Evolutionary conservation across 37 sponge, comb jelly and placozoan genomes (phyloP).

Genomic region (Agelas oroides): DNA sequence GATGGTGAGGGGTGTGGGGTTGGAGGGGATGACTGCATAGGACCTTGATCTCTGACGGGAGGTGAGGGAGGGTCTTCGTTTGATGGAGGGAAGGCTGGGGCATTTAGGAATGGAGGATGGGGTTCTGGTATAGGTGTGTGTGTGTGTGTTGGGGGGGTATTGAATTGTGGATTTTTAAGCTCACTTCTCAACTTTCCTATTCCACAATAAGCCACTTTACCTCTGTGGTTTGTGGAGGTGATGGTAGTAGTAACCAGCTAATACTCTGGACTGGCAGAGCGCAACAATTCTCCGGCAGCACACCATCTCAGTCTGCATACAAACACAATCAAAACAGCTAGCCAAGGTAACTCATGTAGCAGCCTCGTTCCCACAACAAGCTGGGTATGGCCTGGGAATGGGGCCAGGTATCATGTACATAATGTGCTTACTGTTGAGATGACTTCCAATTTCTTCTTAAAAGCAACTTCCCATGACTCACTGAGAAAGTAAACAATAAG

Average conservation of each 20-base stretch:
- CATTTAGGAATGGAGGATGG: constrained; percentile 22
- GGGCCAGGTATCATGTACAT: no score
- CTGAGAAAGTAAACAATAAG: no score
- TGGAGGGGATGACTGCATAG: background rate
- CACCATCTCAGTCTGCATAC: constrained; percentile 63
- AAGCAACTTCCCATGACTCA: constrained; percentile 67
- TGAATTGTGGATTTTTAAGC: no score
- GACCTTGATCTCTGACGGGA: background rate
- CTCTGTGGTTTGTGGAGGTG: background rate
- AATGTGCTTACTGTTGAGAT: constrained; percentile 66
- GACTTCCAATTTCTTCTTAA: constrained; percentile 59
- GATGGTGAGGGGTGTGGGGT: background rate
- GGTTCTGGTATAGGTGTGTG: background rate
- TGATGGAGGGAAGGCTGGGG: constrained; percentile 15
- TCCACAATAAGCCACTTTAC: background rate
- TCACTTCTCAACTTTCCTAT: no score
- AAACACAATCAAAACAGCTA: background rate
- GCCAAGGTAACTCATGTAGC: background rate
- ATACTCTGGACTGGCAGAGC: constrained; percentile 39
- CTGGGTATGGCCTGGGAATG: no score
- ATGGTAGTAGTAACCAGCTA: constrained; percentile 58
- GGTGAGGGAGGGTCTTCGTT: background rate
- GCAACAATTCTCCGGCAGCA: constrained; percentile 72
- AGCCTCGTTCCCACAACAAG: no score
- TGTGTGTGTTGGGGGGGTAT: background rate